Evolutionary conservation across 2,797 vertebrate genomes (phyloP).

Genomic region (Gadopsis marmoratus): DNA sequence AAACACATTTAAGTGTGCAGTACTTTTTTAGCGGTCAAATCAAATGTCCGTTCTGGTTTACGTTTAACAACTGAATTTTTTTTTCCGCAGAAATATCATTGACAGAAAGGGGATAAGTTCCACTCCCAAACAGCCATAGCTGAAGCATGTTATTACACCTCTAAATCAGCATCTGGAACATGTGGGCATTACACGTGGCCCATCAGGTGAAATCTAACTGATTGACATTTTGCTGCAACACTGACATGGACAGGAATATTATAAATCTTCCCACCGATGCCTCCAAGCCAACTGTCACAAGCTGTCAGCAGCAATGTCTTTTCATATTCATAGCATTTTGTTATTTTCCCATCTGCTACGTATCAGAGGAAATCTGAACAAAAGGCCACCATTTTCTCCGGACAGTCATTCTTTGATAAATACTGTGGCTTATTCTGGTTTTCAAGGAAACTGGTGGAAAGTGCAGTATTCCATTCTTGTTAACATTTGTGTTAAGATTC

Average conservation of each 20-base stretch:
- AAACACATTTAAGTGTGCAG: too few relatives aligned
- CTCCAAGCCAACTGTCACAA: slow-evolving; percentile 29
- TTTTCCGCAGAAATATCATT: background rate
- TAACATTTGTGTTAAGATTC: background rate
- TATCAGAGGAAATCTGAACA: slow-evolving; percentile 34
- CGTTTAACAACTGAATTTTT: background rate
- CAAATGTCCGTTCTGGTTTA: background rate
- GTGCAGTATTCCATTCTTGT: background rate
- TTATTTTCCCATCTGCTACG: slow-evolving; percentile 27
- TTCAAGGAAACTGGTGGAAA: background rate
- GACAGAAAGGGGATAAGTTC: background rate
- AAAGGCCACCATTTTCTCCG: background rate
- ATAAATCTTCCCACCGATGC: slow-evolving; percentile 34
- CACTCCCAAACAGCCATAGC: background rate
- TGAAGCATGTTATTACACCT: slow-evolving; percentile 16
- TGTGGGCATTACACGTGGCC: background rate
- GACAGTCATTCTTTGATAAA: slow-evolving; percentile 11
- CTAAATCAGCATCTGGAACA: background rate
- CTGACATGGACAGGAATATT: slow-evolving; percentile 26
- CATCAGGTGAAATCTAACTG: slow-evolving; percentile 34
- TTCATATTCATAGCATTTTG: slow-evolving; percentile 28
- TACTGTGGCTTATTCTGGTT: background rate
- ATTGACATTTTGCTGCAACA: slow-evolving; percentile 49
- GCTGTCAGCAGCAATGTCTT: slow-evolving; percentile 31
- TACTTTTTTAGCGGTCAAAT: background rate